Conservation (phyloP, 2,888 invertebrate genomes). For the Eupelmus urozonus region DNA sequence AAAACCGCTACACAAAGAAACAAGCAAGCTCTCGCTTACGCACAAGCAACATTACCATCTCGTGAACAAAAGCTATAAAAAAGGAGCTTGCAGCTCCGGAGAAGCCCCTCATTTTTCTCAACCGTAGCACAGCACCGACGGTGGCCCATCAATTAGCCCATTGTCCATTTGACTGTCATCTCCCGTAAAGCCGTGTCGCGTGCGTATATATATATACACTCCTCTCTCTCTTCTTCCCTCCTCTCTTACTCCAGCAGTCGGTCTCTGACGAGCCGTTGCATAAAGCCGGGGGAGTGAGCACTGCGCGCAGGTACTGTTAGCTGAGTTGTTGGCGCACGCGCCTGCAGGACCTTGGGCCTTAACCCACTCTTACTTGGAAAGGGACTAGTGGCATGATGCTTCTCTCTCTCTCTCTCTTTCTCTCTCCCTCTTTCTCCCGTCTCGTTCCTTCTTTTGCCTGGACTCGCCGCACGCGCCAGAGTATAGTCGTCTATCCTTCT, state of each 20-base stretch:
- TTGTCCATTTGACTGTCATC: constrained; percentile 47
- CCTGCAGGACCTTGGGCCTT: constrained; percentile 73
- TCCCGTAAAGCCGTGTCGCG: constrained; percentile 42
- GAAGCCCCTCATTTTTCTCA: no score
- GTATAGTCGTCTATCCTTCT: constrained; percentile 22
- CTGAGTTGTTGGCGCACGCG: constrained; percentile 34
- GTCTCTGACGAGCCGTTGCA: constrained; percentile 32
- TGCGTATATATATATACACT: neutral
- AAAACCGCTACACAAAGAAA: no score
- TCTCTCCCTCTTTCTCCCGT: neutral
- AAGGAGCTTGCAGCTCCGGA: no score
- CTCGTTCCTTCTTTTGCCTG: neutral
- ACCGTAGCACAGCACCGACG: no score
- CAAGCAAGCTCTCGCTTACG: no score
- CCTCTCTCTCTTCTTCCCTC: neutral
- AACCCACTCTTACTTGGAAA: constrained; percentile 75
- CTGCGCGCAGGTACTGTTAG: constrained; percentile 48
- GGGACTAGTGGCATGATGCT: constrained; percentile 69
- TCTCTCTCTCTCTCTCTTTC: constrained; percentile 24
- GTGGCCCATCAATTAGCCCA: constrained; percentile 25
- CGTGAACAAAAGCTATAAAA: no score
- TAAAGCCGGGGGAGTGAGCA: constrained; percentile 31
- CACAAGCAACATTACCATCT: no score
- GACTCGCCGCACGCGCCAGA: neutral
- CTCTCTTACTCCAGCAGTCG: neutral